phyloP scores from a whole-genome alignment of 2,113 vertebrate species.

The Bucco capensis region DNA sequence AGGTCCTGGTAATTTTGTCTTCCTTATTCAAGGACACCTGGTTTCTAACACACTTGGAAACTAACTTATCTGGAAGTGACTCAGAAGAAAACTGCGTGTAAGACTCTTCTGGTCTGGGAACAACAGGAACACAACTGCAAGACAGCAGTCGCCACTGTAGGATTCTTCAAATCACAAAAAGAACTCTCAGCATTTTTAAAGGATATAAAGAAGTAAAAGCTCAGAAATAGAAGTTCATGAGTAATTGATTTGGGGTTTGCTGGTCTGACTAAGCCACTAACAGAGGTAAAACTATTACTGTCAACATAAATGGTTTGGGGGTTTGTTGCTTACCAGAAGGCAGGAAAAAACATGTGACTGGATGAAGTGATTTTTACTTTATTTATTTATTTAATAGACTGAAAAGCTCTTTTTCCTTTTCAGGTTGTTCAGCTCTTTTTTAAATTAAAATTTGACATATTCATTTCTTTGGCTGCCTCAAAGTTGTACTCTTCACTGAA shows the following conservation, averaged over 20 bases:
- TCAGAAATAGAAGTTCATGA: background rate
- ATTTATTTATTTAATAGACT: background rate
- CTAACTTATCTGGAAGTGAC: background rate
- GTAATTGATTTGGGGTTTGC: background rate
- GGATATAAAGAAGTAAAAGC: background rate
- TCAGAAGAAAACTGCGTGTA: background rate
- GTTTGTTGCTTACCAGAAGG: background rate
- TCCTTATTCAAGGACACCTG: background rate
- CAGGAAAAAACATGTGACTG: background rate
- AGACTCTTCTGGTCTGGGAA: fast-evolving
- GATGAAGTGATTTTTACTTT: background rate
- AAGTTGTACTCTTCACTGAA: constrained; percentile 3
- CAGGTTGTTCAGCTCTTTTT: constrained; percentile 9
- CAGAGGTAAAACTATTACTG: background rate
- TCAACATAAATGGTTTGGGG: background rate
- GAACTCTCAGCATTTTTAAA: background rate
- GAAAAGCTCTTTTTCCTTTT: constrained; percentile 10
- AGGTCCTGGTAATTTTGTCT: background rate
- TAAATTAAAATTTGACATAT: constrained; percentile 41
- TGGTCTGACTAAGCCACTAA: background rate
- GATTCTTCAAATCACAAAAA: background rate
- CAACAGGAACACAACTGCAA: background rate
- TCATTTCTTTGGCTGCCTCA: constrained; percentile 28
- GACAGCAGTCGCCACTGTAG: background rate
- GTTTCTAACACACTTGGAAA: background rate